These are phyloP conservation scores for Noctua janthina DNA, from an alignment of 2,888 invertebrate genomes.

Conservation along the genomic window DNA sequence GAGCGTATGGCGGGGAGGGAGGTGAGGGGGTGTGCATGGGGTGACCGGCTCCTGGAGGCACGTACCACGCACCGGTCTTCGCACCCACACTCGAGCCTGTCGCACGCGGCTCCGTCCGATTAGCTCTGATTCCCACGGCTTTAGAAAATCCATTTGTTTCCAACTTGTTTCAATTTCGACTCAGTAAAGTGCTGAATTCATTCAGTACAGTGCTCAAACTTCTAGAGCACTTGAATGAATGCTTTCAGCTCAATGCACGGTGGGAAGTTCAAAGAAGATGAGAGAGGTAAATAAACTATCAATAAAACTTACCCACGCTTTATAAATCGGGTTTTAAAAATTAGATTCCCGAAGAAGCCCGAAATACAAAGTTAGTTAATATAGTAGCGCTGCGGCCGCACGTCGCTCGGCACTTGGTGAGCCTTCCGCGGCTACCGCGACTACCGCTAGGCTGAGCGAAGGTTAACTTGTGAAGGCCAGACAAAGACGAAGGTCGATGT, in stretches of 20 bases:
- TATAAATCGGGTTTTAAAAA: neutral
- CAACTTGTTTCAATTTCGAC: conserved; percentile 19
- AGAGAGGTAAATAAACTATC: neutral
- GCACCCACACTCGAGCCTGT: neutral
- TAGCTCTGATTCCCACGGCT: conserved; percentile 5
- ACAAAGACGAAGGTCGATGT: conserved; percentile 25
- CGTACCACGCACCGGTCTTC: neutral
- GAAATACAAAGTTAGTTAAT: conserved; percentile 6
- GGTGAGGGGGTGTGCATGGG: neutral
- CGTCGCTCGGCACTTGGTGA: neutral
- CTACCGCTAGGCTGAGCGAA: conserved; percentile 19
- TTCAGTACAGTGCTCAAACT: neutral
- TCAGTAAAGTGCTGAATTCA: neutral
- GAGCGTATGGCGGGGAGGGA: neutral
- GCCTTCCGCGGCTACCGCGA: conserved; percentile 1
- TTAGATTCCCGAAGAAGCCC: conserved; percentile 6
- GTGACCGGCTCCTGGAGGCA: conserved; percentile 8
- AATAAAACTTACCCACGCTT: conserved; percentile 3
- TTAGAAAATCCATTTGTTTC: conserved; percentile 19
- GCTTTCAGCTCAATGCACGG: conserved; percentile 1
- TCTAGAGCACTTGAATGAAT: neutral
- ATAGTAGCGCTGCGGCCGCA: neutral
- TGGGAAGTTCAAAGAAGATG: neutral
- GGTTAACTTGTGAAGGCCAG: conserved; percentile 45
- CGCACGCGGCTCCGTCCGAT: neutral